phyloP scores from a whole-genome alignment of 2,888 invertebrate species.

The Branchipolynoe longqiensis region DNA sequence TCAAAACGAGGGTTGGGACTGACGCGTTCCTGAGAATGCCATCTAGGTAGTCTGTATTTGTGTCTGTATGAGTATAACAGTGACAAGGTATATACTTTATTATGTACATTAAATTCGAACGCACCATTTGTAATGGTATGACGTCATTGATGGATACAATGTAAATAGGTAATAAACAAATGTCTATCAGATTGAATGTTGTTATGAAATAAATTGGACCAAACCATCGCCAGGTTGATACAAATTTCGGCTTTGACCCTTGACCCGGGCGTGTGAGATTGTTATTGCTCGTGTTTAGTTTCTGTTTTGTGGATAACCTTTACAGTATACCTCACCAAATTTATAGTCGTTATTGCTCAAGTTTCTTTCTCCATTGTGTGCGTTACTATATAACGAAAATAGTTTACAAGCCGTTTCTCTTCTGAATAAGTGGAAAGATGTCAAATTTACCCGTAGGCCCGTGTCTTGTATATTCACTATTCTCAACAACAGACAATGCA shows the following conservation, averaged over 20 bases:
- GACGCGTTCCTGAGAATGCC: slow-evolving; percentile 2
- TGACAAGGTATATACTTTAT: slow-evolving; percentile 52
- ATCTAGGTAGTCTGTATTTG: slow-evolving; percentile 30
- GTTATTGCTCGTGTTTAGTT: slow-evolving; percentile 33
- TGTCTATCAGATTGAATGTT: slow-evolving; percentile 38
- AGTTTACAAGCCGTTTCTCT: too few relatives aligned
- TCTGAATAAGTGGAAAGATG: too few relatives aligned
- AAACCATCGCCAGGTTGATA: slow-evolving; percentile 19
- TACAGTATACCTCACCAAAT: too few relatives aligned
- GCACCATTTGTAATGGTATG: slow-evolving; percentile 9
- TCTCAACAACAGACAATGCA: too few relatives aligned
- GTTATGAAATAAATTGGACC: slow-evolving; percentile 42
- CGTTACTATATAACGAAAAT: too few relatives aligned
- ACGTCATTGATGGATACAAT: slow-evolving; percentile 6
- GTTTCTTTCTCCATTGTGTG: too few relatives aligned
- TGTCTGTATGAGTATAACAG: slow-evolving; percentile 40
- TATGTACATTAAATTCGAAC: slow-evolving; percentile 30
- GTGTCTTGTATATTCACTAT: too few relatives aligned
- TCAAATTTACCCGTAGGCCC: too few relatives aligned
- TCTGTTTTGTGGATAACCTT: slow-evolving; percentile 18
- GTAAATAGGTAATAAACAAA: slow-evolving; percentile 27
- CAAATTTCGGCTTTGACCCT: slow-evolving; percentile 36
- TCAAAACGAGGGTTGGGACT: too few relatives aligned
- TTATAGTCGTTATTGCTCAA: too few relatives aligned
- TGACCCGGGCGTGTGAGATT: slow-evolving; percentile 34